Percentiles rank a stretch among this genome's conserved stretches.
Conservation (phyloP, 2,797 vertebrate genomes). For the Enteromius anoplus region DNA sequence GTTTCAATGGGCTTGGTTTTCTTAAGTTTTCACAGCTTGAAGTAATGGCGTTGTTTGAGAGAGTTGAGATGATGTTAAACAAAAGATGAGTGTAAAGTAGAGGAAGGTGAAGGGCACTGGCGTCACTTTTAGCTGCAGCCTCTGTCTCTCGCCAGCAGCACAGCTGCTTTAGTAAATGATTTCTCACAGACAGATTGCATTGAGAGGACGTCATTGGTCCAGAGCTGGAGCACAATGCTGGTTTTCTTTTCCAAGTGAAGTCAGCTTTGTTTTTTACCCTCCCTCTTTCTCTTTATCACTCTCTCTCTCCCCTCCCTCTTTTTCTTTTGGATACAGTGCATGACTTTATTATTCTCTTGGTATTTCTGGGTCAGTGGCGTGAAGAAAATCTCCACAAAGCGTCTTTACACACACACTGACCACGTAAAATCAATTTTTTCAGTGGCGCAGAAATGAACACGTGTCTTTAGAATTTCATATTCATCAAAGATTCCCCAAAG, state of each 20-base stretch:
- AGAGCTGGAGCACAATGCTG: conserved; percentile 71
- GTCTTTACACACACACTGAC: conserved; percentile 43
- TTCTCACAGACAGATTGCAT: conserved; percentile 69
- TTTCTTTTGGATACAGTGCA: conserved; percentile 57
- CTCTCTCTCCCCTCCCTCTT: conserved; percentile 43
- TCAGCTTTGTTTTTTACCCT: conserved; percentile 58
- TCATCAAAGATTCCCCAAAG: not conserved
- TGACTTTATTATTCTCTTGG: conserved; percentile 65
- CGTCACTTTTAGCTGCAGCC: conserved; percentile 47
- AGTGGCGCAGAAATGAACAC: not conserved
- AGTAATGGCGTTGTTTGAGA: not conserved
- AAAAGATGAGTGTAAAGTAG: conserved; percentile 35
- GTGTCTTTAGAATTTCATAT: not conserved
- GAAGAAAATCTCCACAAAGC: conserved; percentile 69
- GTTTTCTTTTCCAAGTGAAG: conserved; percentile 72
- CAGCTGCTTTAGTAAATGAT: conserved; percentile 76
- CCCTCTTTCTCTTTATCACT: conserved; percentile 37
- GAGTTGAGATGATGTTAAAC: conserved; percentile 51
- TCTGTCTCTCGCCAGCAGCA: conserved; percentile 65
- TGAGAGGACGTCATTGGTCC: conserved; percentile 72
- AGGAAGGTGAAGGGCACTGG: not conserved
- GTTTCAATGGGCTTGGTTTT: conserved; percentile 21
- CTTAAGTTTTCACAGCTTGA: conserved; percentile 24
- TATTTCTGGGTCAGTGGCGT: conserved; percentile 74
- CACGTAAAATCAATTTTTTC: conserved; percentile 7